A percentile compares a stretch with the other conserved stretches of the same genome.
Evolutionary conservation across 1,140 invertebrate species (phyloP).

Genomic region (Pectinophora gossypiella): DNA sequence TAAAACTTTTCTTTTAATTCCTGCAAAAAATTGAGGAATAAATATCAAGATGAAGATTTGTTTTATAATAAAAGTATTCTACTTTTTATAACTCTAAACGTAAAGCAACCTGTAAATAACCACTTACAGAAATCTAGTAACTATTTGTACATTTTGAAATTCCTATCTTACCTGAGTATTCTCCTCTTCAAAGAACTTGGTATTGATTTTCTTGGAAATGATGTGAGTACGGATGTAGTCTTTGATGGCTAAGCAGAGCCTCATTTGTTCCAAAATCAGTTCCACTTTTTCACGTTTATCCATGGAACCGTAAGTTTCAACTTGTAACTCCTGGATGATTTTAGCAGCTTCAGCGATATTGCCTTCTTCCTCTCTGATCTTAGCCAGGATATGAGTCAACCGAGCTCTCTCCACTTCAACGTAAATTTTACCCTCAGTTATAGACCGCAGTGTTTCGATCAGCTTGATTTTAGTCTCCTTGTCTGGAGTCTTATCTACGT

Average conservation of each 20-base stretch:
- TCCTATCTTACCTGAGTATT: slow-evolving; percentile 80
- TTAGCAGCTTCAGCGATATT: slow-evolving; percentile 93
- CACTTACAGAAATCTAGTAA: neutral
- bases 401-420: slow-evolving; percentile 99
- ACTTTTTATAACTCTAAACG: no score
- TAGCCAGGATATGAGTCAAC: slow-evolving; percentile 94
- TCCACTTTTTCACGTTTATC: slow-evolving; percentile 98
- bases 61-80: no score
- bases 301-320: slow-evolving; percentile 99
- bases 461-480: slow-evolving; percentile 95
- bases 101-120: no score
- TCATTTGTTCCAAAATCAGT: slow-evolving; percentile 98
- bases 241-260: slow-evolving; percentile 95
- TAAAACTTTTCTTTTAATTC: slow-evolving; percentile 96
- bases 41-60: no score
- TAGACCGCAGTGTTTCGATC: slow-evolving; percentile 95
- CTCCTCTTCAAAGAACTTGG: slow-evolving; percentile 97
- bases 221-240: slow-evolving; percentile 99
- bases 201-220: slow-evolving; percentile 99
- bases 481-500: slow-evolving; percentile 95
- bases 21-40: no score
- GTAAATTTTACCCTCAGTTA: slow-evolving; percentile 99
- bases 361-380: slow-evolving; percentile 95
- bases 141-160: neutral
- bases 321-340: slow-evolving; percentile 97